phyloP scores from a whole-genome alignment of 2,113 vertebrate species.

The Probosciger aterrimus region DNA sequence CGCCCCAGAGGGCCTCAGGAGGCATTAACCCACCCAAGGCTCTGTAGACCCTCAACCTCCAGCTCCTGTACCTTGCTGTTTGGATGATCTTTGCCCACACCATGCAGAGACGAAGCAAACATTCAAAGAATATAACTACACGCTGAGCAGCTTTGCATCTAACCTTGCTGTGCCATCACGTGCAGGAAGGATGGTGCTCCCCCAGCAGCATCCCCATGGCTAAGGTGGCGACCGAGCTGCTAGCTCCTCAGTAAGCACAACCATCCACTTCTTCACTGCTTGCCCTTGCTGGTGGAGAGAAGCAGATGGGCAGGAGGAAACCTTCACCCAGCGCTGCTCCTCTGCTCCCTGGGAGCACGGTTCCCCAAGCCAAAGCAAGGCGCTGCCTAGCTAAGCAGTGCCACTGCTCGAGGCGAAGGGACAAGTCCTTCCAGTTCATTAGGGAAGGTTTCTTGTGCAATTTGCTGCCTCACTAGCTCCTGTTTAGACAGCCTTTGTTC shows the following conservation, averaged over 20 bases:
- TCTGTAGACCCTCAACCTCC: background rate
- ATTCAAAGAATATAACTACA: background rate
- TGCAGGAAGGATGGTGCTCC: background rate
- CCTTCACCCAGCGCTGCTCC: background rate
- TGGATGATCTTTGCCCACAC: rapidly evolving
- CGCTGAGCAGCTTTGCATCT: background rate
- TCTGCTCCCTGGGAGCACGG: background rate
- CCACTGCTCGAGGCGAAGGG: constrained; percentile 2
- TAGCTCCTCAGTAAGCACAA: background rate
- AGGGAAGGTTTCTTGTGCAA: constrained; percentile 56
- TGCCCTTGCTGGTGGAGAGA: background rate
- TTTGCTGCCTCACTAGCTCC: constrained; percentile 63
- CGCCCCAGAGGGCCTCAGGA: background rate
- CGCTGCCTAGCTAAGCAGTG: constrained; percentile 16
- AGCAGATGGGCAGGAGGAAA: background rate
- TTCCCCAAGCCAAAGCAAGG: background rate
- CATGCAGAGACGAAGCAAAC: background rate
- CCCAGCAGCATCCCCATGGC: background rate
- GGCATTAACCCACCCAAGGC: background rate
- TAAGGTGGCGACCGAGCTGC: background rate
- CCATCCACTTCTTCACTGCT: background rate
- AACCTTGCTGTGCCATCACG: background rate
- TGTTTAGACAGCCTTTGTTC: constrained; percentile 60
- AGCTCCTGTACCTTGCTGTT: background rate
- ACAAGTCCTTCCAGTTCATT: constrained; percentile 71